phyloP scores from a whole-genome alignment of 2,113 vertebrate genomes.

The Gasterosteus nipponicus region DNA sequence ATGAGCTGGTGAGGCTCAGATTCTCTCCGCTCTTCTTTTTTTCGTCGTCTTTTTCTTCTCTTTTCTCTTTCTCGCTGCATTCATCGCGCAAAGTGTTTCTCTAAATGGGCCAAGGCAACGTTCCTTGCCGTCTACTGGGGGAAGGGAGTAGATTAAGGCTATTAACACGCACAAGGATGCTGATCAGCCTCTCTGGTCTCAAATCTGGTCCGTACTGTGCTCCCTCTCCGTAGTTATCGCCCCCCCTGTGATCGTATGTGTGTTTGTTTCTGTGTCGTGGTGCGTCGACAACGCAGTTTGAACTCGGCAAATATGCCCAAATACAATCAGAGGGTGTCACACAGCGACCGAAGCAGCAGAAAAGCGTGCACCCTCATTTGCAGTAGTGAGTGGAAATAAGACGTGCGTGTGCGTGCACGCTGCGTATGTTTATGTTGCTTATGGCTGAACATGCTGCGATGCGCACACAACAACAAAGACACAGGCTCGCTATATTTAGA shows the following conservation, averaged over 20 bases:
- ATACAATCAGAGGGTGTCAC: conserved; percentile 47
- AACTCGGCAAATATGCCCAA: conserved; percentile 53
- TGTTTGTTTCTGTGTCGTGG: conserved; percentile 13
- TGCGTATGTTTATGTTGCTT: conserved; percentile 65
- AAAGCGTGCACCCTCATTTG: conserved; percentile 22
- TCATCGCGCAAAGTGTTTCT: conserved; percentile 36
- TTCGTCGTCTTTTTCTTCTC: conserved; percentile 7
- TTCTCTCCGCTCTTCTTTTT: conserved; percentile 46
- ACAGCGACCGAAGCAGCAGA: conserved; percentile 35
- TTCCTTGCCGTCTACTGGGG: conserved; percentile 55
- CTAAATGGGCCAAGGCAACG: conserved; percentile 74
- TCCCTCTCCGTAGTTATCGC: conserved; percentile 8
- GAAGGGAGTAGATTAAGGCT: conserved; percentile 68
- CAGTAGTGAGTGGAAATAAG: conserved; percentile 41
- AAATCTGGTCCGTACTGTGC: conserved; percentile 42
- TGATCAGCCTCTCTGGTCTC: conserved; percentile 53
- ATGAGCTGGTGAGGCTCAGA: conserved; percentile 70
- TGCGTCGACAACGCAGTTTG: conserved; percentile 42
- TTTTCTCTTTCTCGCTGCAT: conserved; percentile 33
- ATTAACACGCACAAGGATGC: conserved; percentile 65
- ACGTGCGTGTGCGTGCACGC: conserved; percentile 40
- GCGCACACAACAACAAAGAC: conserved; percentile 33
- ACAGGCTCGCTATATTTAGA: conserved; percentile 63
- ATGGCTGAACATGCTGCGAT: conserved; percentile 58
- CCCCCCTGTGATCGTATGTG: conserved; percentile 3